Base-by-base conservation (phyloP, 2,888 invertebrate species). In the Oxyteleia sp. region DNA sequence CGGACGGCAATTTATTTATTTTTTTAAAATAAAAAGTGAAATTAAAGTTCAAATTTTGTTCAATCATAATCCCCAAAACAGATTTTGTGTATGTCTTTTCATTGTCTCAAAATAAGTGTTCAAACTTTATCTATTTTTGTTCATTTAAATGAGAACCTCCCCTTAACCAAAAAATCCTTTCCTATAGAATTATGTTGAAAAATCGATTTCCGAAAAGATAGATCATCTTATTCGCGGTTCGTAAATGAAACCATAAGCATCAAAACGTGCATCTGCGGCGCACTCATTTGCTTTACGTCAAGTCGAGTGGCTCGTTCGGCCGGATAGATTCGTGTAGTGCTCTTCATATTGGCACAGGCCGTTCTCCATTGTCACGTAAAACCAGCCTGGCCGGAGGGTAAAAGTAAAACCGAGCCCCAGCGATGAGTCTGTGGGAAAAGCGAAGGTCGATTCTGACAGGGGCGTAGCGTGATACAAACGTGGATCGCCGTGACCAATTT, bases 401-500 rank as follows among this genome's bases (percentile, higher is more conserved):
- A 78, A 78, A 64, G 80, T 76, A 55, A 84, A 76, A 68, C 64
- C 45, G 26, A 71, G 20, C 45, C 43, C 29, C 38, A 38, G n/a
- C 63, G 85, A 68, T 66, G 81, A 61, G 74, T 82, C 88, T 88
- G 89, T 92, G 92, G 92, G 92, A 92, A 93, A 92, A 92, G 90
- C 87, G 88, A 84, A 82, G 85, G 82, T 71, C 91, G 91, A 92
- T 92, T 92, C 26, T 91, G 92, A 90, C 90, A 92, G 88, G 92
- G 90, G 63, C 79, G 91, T 91, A 90, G 90, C 88, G 84, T 84
- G 83, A 85, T 89, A 89, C 91, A 91, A 92, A 91, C 89, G 88
- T 87, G 69, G 87, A 87, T 86, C 69, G 83, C 91, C 92, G 91
- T 93, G 91, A 93, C 93, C 90, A 93, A 93, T 93, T 90, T 90